Percentiles rank a stretch among this genome's conserved stretches.
phyloP scores from a whole-genome alignment of 1,140 invertebrate genomes.

The Tetraneura akinire region DNA sequence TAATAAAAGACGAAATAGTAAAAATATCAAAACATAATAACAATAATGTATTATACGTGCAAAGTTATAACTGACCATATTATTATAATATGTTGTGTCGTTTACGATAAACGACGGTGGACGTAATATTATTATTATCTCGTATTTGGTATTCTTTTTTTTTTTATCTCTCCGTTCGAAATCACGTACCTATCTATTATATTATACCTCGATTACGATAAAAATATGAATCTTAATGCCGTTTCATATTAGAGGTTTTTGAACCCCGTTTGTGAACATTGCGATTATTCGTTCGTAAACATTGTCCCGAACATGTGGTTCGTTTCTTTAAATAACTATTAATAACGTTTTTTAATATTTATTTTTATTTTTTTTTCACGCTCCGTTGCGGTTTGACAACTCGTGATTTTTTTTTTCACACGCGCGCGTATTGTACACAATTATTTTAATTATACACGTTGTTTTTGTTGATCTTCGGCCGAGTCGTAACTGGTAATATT shows the following conservation, averaged over 20 bases:
- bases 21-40: no score
- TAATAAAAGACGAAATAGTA: no score
- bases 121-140: no score
- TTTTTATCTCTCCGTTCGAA: no score
- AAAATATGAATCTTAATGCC: no score
- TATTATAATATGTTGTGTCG: no score
- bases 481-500: neutral
- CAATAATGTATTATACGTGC: no score
- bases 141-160: no score
- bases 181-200: no score
- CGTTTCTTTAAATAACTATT: constrained; percentile 40
- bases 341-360: constrained; percentile 23
- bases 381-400: constrained; percentile 22
- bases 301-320: constrained; percentile 11
- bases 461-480: constrained; percentile 31
- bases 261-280: neutral
- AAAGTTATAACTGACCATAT: no score
- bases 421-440: neutral
- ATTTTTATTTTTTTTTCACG: neutral
- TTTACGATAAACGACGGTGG: no score
- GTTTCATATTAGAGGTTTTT: constrained; percentile 24
- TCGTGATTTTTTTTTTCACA: constrained; percentile 30
- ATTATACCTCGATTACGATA: no score
- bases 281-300: constrained; percentile 22
- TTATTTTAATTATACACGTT: constrained; percentile 20